Conservation (phyloP, 1,140 invertebrate species). For the Aphidius ervi region DNA sequence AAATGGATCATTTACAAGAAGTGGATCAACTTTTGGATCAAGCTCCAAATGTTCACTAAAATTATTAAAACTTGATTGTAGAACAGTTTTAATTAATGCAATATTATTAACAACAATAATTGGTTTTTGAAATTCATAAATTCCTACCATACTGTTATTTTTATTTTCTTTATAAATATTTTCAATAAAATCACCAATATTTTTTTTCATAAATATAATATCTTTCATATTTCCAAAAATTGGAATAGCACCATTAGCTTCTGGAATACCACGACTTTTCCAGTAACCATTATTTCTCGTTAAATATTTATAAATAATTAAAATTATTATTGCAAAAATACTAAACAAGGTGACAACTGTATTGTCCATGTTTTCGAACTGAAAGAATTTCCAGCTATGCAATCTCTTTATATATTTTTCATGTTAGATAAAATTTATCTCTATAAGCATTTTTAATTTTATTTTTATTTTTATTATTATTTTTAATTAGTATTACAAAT, state of each 20-base stretch:
- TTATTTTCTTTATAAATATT: conserved; percentile 23
- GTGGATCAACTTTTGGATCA: conserved; percentile 25
- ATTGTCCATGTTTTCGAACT: no score
- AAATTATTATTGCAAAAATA: background rate
- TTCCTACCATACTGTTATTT: conserved; percentile 35
- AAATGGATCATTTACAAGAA: conserved; percentile 34
- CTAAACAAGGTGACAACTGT: no score
- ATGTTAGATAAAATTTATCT: no score
- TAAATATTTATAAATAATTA: conserved; percentile 1
- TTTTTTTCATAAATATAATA: conserved; percentile 21
- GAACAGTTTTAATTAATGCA: conserved; percentile 38
- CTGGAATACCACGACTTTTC: conserved; percentile 5
- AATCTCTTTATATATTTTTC: no score
- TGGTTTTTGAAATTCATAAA: conserved; percentile 36
- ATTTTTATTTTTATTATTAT: no score
- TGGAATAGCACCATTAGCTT: background rate
- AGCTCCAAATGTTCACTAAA: conserved; percentile 24
- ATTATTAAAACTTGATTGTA: conserved; percentile 39
- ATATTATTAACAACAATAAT: conserved; percentile 39
- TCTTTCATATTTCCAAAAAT: background rate
- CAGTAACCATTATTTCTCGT: conserved; percentile 9
- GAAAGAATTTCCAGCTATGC: no score
- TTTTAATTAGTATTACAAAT: no score
- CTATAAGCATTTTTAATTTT: no score
- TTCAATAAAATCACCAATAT: conserved; percentile 5